Evolutionary conservation across 2,888 invertebrate species (phyloP).

Genomic region (Synanthedon formicaeformis): DNA sequence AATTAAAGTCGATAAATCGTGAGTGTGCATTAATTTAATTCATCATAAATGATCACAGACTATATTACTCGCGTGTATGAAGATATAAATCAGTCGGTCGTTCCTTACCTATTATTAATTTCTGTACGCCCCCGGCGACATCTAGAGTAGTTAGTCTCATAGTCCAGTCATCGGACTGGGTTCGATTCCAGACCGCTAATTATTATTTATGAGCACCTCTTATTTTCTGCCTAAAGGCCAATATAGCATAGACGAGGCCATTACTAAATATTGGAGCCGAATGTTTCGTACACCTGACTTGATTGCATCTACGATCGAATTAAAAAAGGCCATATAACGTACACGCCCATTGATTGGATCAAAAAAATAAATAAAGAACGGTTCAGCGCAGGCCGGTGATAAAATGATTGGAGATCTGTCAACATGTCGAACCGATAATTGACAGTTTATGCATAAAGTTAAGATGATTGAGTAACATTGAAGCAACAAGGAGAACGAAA

Average conservation of each 20-base stretch:
- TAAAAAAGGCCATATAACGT: neutral
- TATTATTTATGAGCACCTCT: conserved; percentile 47
- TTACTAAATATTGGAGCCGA: neutral
- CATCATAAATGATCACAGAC: conserved; percentile 15
- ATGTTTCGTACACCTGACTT: conserved; percentile 4
- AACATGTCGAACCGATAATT: neutral
- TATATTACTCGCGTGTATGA: conserved; percentile 16
- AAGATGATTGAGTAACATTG: no score
- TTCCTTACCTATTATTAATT: conserved; percentile 37
- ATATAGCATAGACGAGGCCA: conserved; percentile 15
- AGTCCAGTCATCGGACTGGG: conserved; percentile 21
- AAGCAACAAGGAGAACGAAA: no score
- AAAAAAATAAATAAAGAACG: neutral
- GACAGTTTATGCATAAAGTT: neutral
- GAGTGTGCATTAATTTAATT: conserved; percentile 12
- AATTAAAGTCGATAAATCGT: neutral
- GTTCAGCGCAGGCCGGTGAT: neutral
- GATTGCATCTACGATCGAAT: conserved; percentile 1
- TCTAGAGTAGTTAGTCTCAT: conserved; percentile 37
- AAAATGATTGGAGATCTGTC: neutral
- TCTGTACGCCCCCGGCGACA: conserved; percentile 33
- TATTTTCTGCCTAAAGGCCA: conserved; percentile 28
- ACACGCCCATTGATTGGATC: neutral
- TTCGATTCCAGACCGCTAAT: conserved; percentile 46
- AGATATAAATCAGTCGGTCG: conserved; percentile 40